Base-by-base conservation (phyloP, 1,140 invertebrate genomes). In the Drosophila carrolli region DNA sequence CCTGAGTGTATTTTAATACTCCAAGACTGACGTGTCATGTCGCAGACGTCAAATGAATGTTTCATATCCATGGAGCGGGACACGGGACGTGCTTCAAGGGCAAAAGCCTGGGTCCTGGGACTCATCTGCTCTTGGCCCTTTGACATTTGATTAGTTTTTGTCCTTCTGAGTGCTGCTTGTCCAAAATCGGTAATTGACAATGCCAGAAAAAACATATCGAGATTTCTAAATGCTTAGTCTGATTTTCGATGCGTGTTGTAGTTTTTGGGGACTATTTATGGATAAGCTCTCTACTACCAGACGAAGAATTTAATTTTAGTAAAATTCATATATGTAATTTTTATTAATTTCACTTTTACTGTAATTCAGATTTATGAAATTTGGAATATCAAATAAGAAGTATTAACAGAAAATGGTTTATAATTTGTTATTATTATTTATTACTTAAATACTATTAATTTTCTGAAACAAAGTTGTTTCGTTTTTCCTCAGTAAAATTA, bases 21-120 rank as follows among this genome's bases (percentile, higher is more conserved):
- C 47, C 8, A 19, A 29, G 58, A 40, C 48, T 76, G 75, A 68
- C 58, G 67, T 73, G 80, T 73, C 82, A 90, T 86, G 79, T 90
- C 76, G 79, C 81, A 80, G 78, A 79, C 82, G 77, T 86, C 76
- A 83, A 90, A 90, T 90, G 71, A 90, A 83, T 90, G 86, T 86
- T 90, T 86, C 86, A 90, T 90, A 77, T 68, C 55, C 44, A 43
- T 29, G 38, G 46, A 66, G 61, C 55, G 56, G 41, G 57, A 29
- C 60, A 63, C 47, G 38, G 37, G 40, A 66, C 65, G 65, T 68
- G 65, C 38, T 44, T n/a, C 59, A 29, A 29, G 16, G 27, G n/a
- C 59, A 47, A 41, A 47, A 35, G 38, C 56, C 59, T 44, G 16
- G 35, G 19, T 32, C 23, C 44, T 46, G 51, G 54, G 67, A 56